phyloP scores from a whole-genome alignment of 37 sponge, comb jelly and placozoan species.

The Agelas oroides region DNA sequence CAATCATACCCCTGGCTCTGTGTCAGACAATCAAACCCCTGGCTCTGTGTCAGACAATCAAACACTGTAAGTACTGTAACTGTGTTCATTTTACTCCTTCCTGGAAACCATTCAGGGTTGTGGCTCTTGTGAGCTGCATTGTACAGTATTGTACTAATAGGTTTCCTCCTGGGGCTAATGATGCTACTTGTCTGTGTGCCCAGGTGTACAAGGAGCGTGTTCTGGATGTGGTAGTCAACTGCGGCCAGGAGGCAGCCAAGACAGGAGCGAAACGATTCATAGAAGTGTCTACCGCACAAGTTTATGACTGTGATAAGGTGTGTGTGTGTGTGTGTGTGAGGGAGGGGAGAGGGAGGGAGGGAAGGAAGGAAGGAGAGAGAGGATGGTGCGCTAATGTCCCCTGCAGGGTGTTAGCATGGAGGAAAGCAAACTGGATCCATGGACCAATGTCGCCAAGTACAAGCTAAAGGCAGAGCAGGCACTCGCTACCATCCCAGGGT shows the following conservation, averaged over 20 bases:
- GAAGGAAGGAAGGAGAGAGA: no score
- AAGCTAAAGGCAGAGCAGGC: slow-evolving; percentile 88
- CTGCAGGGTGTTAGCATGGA: slow-evolving; percentile 76
- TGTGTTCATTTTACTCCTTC: no score
- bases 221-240: slow-evolving; percentile 76
- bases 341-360: slow-evolving; percentile 3
- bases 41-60: no score
- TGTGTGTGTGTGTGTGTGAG: slow-evolving; percentile 4
- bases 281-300: slow-evolving; percentile 92
- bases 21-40: no score
- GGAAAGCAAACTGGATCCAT: slow-evolving; percentile 71
- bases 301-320: slow-evolving; percentile 87
- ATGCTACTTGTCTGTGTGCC: background rate
- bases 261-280: slow-evolving; percentile 77
- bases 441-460: slow-evolving; percentile 84
- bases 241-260: slow-evolving; percentile 73
- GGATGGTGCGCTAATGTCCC: no score
- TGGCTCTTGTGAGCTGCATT: no score
- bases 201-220: slow-evolving; percentile 97
- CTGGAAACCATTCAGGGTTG: no score
- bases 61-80: no score
- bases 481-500: slow-evolving; percentile 67
- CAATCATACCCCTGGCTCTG: no score
- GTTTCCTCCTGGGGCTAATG: no score
- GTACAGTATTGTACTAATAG: no score